phyloP scores from a whole-genome alignment of 1,140 invertebrate species.

The Leptoteleia sp. region DNA sequence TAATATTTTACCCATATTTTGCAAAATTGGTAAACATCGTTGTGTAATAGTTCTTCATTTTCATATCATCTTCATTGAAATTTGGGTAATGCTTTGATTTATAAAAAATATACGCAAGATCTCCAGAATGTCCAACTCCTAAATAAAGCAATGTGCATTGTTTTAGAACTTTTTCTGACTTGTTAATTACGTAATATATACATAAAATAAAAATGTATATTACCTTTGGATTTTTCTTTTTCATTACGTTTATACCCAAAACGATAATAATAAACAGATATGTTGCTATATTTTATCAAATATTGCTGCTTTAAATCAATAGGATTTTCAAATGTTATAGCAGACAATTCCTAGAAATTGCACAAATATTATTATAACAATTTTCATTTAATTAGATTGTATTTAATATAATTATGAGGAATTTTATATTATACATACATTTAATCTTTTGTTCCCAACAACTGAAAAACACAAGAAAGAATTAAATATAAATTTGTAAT shows the following conservation, averaged over 20 bases:
- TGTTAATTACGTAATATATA: too few species aligned
- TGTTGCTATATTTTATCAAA: neutral
- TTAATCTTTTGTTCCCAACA: constrained; percentile 7
- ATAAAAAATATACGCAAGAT: too few species aligned
- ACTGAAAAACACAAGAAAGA: too few species aligned
- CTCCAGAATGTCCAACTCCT: too few species aligned
- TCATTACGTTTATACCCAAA: constrained; percentile 1
- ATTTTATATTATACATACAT: constrained; percentile 1
- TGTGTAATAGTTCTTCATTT: neutral
- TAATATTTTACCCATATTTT: neutral
- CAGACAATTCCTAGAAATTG: constrained; percentile 1
- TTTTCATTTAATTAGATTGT: neutral
- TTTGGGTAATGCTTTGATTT: neutral
- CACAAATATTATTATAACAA: neutral
- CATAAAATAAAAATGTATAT: neutral
- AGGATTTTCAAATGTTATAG: neutral
- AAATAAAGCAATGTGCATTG: too few species aligned
- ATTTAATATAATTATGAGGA: too few species aligned
- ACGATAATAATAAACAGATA: constrained; percentile 1
- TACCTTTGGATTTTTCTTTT: neutral
- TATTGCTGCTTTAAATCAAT: constrained; percentile 11
- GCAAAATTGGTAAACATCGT: neutral
- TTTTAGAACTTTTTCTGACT: too few species aligned
- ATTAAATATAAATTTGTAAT: too few species aligned
- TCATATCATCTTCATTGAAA: neutral